Percentiles rank a stretch among this genome's conserved stretches.
phyloP scores from a whole-genome alignment of 2,888 invertebrate species.

The Lucinisca nassula region DNA sequence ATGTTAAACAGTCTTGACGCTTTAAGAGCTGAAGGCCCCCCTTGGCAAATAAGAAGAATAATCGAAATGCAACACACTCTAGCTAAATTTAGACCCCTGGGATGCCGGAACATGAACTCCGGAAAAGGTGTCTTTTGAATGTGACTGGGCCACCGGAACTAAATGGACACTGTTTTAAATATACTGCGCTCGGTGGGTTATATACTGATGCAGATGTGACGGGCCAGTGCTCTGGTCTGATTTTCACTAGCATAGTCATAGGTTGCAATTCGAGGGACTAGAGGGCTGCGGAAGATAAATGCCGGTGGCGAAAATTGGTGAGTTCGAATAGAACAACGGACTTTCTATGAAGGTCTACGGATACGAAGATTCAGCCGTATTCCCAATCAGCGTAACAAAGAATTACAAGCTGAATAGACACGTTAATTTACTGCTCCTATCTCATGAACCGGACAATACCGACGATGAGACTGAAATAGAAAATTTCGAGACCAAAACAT shows the following conservation, averaged over 20 bases:
- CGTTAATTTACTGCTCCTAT: slow-evolving; percentile 15
- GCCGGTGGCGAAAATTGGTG: background rate
- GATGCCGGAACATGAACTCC: background rate
- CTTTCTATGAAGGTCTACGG: slow-evolving; percentile 20
- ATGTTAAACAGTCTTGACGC: background rate
- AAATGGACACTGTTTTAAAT: slow-evolving; percentile 9
- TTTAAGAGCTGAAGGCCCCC: background rate
- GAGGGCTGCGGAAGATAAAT: background rate
- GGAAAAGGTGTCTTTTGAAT: background rate
- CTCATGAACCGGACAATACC: no score
- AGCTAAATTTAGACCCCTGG: background rate
- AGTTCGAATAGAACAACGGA: slow-evolving; percentile 9
- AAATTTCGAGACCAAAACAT: background rate
- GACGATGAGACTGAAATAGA: no score
- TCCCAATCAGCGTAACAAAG: background rate
- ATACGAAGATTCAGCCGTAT: background rate
- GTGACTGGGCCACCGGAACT: slow-evolving; percentile 9
- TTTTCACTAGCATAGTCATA: background rate
- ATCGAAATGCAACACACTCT: background rate
- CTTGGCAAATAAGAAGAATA: background rate
- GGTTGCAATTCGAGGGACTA: background rate
- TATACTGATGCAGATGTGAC: background rate
- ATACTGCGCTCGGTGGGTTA: slow-evolving; percentile 5
- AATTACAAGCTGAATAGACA: background rate
- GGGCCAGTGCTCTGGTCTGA: background rate